A percentile compares a stretch with the other conserved stretches of the same genome.
Evolutionary conservation across 2,888 invertebrate species (phyloP).

Genomic region (Morpho achilles): DNA sequence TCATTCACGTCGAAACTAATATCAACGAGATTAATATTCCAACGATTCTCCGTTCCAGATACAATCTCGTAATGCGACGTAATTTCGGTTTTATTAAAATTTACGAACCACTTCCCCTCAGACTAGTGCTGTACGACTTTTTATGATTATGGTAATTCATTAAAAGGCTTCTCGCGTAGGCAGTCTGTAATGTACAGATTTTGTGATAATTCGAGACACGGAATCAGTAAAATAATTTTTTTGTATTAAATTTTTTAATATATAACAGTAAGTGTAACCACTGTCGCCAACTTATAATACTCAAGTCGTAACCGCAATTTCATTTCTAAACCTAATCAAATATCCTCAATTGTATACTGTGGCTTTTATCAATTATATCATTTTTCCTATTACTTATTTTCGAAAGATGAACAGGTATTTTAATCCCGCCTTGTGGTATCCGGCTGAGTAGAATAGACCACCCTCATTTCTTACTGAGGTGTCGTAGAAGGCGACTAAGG

Average conservation of each 20-base stretch:
- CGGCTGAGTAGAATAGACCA: too few relatives aligned
- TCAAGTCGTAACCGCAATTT: too few relatives aligned
- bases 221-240: neutral
- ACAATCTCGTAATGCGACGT: conserved; percentile 38
- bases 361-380: too few relatives aligned
- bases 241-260: neutral
- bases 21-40: conserved; percentile 22
- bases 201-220: conserved; percentile 10
- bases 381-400: too few relatives aligned
- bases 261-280: too few relatives aligned
- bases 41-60: conserved; percentile 20
- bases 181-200: conserved; percentile 17
- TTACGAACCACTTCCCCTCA: conserved; percentile 34
- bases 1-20: conserved; percentile 12
- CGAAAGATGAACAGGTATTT: too few relatives aligned
- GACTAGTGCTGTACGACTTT: conserved; percentile 25
- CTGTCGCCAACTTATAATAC: too few relatives aligned
- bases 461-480: too few relatives aligned
- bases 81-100: conserved; percentile 42
- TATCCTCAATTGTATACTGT: too few relatives aligned
- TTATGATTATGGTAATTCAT: conserved; percentile 56
- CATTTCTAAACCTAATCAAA: too few relatives aligned
- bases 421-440: too few relatives aligned
- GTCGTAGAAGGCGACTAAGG: too few relatives aligned
- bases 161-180: conserved; percentile 44